Percentiles rank a stretch among this genome's conserved stretches.
phyloP scores from a whole-genome alignment of 1,140 invertebrate genomes.

The Diachasmimorpha longicaudata region DNA sequence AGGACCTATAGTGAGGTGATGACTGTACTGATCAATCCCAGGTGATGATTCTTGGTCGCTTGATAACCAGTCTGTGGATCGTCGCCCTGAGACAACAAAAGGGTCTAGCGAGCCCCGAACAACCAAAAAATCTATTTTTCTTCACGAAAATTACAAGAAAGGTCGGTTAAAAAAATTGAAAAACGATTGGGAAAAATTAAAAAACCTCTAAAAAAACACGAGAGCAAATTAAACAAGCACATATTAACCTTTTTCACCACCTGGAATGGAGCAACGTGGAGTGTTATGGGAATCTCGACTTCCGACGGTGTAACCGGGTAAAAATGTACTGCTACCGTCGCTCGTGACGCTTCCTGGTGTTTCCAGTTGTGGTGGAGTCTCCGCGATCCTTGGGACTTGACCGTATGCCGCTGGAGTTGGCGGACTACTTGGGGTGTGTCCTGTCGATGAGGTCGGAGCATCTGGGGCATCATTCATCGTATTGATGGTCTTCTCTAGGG shows the following conservation, averaged over 20 bases:
- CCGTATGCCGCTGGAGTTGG: slow-evolving; percentile 40
- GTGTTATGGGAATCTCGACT: slow-evolving; percentile 45
- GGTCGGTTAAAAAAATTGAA: background rate
- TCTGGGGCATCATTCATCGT: slow-evolving; percentile 30
- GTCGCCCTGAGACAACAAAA: slow-evolving; percentile 42
- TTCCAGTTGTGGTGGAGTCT: slow-evolving; percentile 57
- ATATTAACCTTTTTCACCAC: slow-evolving; percentile 51
- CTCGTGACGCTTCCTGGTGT: slow-evolving; percentile 69
- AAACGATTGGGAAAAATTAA: background rate
- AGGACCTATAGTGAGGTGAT: slow-evolving; percentile 69
- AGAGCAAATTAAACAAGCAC: background rate
- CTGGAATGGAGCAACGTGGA: slow-evolving; percentile 57
- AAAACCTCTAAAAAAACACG: background rate
- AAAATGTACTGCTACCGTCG: slow-evolving; percentile 64
- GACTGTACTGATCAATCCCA: slow-evolving; percentile 53
- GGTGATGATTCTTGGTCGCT: slow-evolving; percentile 52
- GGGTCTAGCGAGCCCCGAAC: background rate
- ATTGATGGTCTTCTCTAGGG: slow-evolving; percentile 15
- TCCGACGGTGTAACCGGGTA: slow-evolving; percentile 38
- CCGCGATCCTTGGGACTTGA: slow-evolving; percentile 53
- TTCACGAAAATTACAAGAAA: background rate
- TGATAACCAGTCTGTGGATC: slow-evolving; percentile 53
- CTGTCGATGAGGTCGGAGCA: slow-evolving; percentile 35
- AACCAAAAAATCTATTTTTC: background rate
- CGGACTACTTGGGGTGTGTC: slow-evolving; percentile 46